These are phyloP conservation scores for Prenolepis imparis DNA, from an alignment of 2,888 invertebrate species.

Conservation along the genomic window DNA sequence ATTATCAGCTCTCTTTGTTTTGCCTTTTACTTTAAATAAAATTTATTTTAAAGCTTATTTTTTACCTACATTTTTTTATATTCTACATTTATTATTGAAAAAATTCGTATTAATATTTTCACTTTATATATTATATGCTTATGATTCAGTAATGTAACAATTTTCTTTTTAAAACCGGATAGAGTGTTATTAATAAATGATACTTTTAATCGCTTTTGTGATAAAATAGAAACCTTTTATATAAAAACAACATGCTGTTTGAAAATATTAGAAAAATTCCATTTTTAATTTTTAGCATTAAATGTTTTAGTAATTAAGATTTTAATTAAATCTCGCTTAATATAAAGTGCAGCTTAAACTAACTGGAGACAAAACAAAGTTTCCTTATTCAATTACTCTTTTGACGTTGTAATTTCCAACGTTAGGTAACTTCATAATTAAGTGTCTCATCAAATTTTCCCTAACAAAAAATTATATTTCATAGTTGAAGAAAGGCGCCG, in stretches of 20 bases:
- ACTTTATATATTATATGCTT: neutral
- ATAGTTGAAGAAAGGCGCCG: slow-evolving; percentile 35
- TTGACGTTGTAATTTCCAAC: slow-evolving; percentile 58
- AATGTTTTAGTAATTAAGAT: slow-evolving; percentile 51
- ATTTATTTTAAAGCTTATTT: neutral
- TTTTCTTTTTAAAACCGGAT: neutral
- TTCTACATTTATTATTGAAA: neutral
- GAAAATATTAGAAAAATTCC: slow-evolving; percentile 31
- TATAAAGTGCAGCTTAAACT: slow-evolving; percentile 54
- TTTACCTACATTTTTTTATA: neutral
- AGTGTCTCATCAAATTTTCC: slow-evolving; percentile 53
- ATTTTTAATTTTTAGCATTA: slow-evolving; percentile 50
- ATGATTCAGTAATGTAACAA: neutral
- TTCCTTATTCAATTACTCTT: slow-evolving; percentile 56
- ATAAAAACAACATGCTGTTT: neutral
- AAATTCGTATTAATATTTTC: neutral
- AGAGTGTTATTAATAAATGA: neutral
- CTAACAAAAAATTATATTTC: slow-evolving; percentile 43
- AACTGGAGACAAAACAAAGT: slow-evolving; percentile 54
- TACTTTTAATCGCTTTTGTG: neutral
- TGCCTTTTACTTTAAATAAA: slow-evolving; percentile 8
- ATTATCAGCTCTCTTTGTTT: neutral
- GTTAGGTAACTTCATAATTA: slow-evolving; percentile 55
- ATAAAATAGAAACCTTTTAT: neutral
- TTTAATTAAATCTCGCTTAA: slow-evolving; percentile 55